These are phyloP conservation scores for Pandemis heparana DNA, from an alignment of 2,888 invertebrate species.

Conservation along the genomic window DNA sequence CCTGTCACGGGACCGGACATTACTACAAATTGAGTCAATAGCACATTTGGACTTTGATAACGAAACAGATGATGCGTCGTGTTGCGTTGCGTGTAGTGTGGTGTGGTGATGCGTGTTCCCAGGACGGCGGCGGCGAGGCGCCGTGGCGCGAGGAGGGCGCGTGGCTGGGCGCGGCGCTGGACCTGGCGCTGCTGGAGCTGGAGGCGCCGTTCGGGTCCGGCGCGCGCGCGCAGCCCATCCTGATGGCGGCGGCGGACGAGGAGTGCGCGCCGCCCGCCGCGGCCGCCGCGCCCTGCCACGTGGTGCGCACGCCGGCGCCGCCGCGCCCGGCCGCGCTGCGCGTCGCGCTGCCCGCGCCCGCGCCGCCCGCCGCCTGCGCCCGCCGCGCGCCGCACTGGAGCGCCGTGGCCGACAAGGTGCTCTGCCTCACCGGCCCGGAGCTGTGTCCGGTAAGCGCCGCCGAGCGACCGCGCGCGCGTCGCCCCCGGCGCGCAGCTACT, in stretches of 20 bases:
- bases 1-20: too few species aligned
- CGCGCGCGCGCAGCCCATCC: conserved; percentile 61
- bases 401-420: conserved; percentile 54
- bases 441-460: conserved; percentile 60
- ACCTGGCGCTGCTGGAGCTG: conserved; percentile 69
- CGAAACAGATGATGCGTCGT: too few species aligned
- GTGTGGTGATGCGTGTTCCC: neutral
- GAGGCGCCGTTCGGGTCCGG: conserved; percentile 60
- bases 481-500: neutral
- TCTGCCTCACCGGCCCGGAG: conserved; percentile 63
- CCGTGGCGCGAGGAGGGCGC: conserved; percentile 44
- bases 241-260: conserved; percentile 58
- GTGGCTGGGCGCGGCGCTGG: conserved; percentile 49
- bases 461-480: too few species aligned
- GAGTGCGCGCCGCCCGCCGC: conserved; percentile 49
- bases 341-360: conserved; percentile 47
- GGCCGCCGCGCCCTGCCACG: conserved; percentile 53
- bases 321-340: conserved; percentile 46
- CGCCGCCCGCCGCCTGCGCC: conserved; percentile 51
- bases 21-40: too few species aligned
- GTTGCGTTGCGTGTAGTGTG: too few species aligned
- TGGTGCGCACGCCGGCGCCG: conserved; percentile 54
- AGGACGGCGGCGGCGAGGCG: conserved; percentile 35
- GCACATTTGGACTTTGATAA: too few species aligned
- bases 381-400: conserved; percentile 56